A percentile compares a stretch with the other conserved stretches of the same genome.
Conservation (phyloP, 2,113 vertebrate genomes). For the Lepus europaeus region DNA sequence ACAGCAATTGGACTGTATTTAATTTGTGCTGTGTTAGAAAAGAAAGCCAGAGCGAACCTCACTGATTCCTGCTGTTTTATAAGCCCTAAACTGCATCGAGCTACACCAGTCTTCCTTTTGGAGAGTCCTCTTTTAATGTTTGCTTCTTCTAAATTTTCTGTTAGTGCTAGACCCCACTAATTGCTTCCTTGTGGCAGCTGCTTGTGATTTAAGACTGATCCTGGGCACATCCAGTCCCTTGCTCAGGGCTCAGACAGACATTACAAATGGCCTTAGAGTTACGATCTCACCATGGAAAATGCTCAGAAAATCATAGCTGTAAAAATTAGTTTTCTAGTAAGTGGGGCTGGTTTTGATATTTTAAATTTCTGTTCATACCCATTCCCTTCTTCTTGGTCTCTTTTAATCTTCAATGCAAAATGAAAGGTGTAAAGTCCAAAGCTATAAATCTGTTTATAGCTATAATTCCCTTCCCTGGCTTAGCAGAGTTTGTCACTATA, state of each 20-base stretch:
- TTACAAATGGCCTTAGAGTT: slow-evolving; percentile 44
- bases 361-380: slow-evolving; percentile 59
- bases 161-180: slow-evolving; percentile 70
- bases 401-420: slow-evolving; percentile 80
- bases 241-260: background rate
- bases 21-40: slow-evolving; percentile 76
- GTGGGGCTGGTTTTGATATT: slow-evolving; percentile 63
- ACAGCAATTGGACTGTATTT: slow-evolving; percentile 48
- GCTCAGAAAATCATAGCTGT: slow-evolving; percentile 59
- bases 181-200: slow-evolving; percentile 78
- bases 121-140: slow-evolving; percentile 63
- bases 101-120: slow-evolving; percentile 71
- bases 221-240: slow-evolving; percentile 29
- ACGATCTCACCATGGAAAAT: slow-evolving; percentile 25
- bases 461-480: slow-evolving; percentile 69
- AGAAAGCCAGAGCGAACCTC: slow-evolving; percentile 79
- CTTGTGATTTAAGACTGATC: slow-evolving; percentile 55
- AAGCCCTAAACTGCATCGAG: slow-evolving; percentile 75
- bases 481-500: slow-evolving; percentile 70
- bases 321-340: slow-evolving; percentile 75
- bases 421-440: slow-evolving; percentile 76
- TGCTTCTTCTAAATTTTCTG: slow-evolving; percentile 69
- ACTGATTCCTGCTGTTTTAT: slow-evolving; percentile 85
- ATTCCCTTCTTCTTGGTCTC: slow-evolving; percentile 28
- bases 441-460: slow-evolving; percentile 82